Conservation (phyloP, 2,113 vertebrate genomes). For the Dicrurus megarhynchus region DNA sequence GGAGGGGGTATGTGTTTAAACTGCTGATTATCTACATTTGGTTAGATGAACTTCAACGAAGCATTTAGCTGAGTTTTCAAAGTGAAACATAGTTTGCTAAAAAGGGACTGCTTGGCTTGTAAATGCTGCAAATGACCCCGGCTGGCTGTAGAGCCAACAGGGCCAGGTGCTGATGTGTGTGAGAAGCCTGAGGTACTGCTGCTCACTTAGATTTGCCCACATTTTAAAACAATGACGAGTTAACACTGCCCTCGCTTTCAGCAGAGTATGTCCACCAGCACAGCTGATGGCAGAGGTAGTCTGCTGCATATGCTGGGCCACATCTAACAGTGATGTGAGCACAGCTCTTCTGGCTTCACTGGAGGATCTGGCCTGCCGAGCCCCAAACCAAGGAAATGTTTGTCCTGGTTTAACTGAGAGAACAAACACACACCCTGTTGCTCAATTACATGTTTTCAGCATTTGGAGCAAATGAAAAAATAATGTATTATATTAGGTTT, state of each 20-base stretch:
- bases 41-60: not conserved
- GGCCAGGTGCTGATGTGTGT: not conserved
- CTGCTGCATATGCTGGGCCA: not conserved
- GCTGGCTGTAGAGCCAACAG: not conserved
- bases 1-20: not conserved
- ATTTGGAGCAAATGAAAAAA: slow-evolving; percentile 23
- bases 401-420: not conserved
- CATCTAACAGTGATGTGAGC: not conserved
- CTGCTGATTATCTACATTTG: not conserved
- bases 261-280: not conserved
- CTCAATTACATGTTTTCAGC: slow-evolving; percentile 29
- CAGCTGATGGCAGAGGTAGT: not conserved
- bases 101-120: not conserved
- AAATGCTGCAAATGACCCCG: not conserved
- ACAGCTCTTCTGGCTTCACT: not conserved
- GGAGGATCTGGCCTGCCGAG: not conserved
- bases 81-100: not conserved
- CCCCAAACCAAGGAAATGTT: not conserved
- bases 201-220: not conserved
- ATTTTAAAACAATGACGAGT: not conserved
- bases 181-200: not conserved
- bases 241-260: not conserved
- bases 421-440: not conserved
- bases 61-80: not conserved
- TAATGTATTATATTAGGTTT: slow-evolving; percentile 9